Evolutionary conservation across 2,113 vertebrate genomes (phyloP), one percentile per base, ranked within the genome.

Genomic region (Clarias batrachus): DNA sequence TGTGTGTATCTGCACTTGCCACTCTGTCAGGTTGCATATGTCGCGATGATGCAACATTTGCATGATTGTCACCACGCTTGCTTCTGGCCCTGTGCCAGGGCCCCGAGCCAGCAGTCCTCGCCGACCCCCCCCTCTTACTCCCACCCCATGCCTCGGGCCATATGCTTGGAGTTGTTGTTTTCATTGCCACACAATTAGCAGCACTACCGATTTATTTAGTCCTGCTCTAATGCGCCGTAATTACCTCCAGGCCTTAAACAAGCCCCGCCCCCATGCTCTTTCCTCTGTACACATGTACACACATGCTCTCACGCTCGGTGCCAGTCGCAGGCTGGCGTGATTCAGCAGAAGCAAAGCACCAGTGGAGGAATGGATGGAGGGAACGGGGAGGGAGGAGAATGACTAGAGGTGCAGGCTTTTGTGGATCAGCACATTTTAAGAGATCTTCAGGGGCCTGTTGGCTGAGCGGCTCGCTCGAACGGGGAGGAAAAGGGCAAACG

Each of bases 371-470:
- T 11, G 57, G 90, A 79, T 89, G 88, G 83, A 86, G 89, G 82
- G 91, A 81, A 84, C 79, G 65, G 41, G 79, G 88, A 87, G 87
- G 88, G 85, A 88, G 48, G 85, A 91, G 92, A 91, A 86, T 66
- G 81, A 91, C 89, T 74, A 16, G 74, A 76, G 90, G 92, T 90
- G 93, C 92, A 93, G 92, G 94, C 92, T 91, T 88, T 91, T 93
- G 92, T 92, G 92, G 92, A 94, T 95, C 94, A 95, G 94, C 94
- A 94, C 92, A 94, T 93, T 93, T 93, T 94, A 95, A 94, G 92
- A 95, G 94, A 93, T 95, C 94, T 95, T 95, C 89, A 92, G 94
- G 94, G 94, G 93, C 94, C 93, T 93, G 91, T 95, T 95, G 94
- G 93, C 92, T 93, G 93, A 93, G 91, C 85, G 91, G 87, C 81